Base-by-base conservation (phyloP, 2,797 vertebrate species). In the Acrocephalus scirpaceus region DNA sequence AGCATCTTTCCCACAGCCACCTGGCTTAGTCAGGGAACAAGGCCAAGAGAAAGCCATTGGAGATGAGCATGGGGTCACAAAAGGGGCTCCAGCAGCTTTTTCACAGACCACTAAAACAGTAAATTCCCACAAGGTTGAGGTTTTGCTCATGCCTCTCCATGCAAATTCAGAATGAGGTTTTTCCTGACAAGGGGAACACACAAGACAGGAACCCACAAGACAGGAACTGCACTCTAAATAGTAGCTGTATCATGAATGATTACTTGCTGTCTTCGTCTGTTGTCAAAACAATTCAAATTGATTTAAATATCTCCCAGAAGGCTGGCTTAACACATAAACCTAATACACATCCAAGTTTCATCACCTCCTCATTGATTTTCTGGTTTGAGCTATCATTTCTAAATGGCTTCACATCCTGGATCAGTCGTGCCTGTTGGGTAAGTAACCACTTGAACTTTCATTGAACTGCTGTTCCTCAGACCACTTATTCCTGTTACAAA, bases 1-100 rank as follows among this genome's bases (percentile, higher is more conserved):
- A 51, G 66, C 50, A 77, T 87, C 57, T 95, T 96, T 96, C 95
- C 92, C 94, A 95, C 84, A 94, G 75, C 50, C 92, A 96, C 94
- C 94, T 96, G 96, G 75, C 67, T 91, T 61, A 74, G 15, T 50
- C 30, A 54, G 45, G 86, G 81, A 94, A 48, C 27, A 70, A 64
- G 42, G 71, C 88, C 93, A 95, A 91, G 38, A 38, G 57, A 89
- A 94, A 97, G 50, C 17, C 67, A 89, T 47, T 2, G 1, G 40
- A 91, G 74, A 84, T 1, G 4, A 90, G 30, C 0, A 0, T 14
- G 71, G 67, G 64, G 51, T 82, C 9, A 6, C 21, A 57, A 54
- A 57, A 87, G 79, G 53, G 34, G 19, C 42, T 84, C 29, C 61
- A 82, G 19, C 13, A 84, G 86, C 57, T 67, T 93, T 94, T 94